Conservation (phyloP, 2,888 invertebrate genomes). For the Caenorhabditis sp. region DNA sequence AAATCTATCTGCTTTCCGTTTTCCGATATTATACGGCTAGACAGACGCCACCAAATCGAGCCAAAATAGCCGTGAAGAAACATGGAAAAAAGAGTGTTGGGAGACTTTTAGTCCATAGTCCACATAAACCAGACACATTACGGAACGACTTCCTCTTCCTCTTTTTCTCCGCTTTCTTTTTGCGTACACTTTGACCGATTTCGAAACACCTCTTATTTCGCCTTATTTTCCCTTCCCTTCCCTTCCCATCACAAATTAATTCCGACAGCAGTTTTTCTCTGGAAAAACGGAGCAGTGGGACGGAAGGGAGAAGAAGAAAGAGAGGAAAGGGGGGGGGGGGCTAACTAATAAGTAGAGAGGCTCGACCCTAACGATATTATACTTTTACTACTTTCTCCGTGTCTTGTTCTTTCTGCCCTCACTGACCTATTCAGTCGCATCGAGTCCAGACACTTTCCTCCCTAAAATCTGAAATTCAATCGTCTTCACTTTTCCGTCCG, state of each 20-base stretch:
- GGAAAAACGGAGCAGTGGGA: not conserved
- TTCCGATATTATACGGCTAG: not conserved
- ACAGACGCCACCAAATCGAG: no score
- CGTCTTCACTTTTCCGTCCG: not conserved
- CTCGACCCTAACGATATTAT: constrained; percentile 34
- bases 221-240: not conserved
- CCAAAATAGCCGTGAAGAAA: no score
- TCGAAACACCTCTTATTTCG: not conserved
- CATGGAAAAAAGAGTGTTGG: no score
- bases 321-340: constrained; percentile 1
- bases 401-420: not conserved
- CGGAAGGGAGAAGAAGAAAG: not conserved
- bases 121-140: constrained; percentile 40
- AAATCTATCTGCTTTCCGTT: not conserved
- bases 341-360: constrained; percentile 30
- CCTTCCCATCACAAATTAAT: not conserved
- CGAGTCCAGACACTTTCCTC: not conserved
- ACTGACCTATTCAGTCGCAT: not conserved
- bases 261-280: not conserved
- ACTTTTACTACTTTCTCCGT: constrained; percentile 20
- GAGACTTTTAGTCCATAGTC: constrained; percentile 29
- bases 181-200: no score
- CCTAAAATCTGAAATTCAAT: not conserved
- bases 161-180: no score
- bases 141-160: constrained; percentile 9